Conservation (phyloP, 1,140 invertebrate genomes). For the Apocrypta bakeri region DNA sequence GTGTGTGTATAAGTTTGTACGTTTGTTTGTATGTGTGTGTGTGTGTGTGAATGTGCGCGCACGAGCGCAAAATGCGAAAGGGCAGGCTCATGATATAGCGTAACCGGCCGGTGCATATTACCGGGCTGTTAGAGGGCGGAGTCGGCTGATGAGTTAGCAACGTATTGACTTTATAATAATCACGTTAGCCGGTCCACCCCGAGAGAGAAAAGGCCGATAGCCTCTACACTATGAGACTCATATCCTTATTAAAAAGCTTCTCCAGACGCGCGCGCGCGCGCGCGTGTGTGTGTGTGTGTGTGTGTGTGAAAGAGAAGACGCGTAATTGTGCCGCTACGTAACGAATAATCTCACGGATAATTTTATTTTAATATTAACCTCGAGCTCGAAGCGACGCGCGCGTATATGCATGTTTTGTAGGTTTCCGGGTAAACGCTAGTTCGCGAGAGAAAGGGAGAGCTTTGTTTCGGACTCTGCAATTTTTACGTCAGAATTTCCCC, state of each 20-base stretch:
- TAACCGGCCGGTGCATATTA: constrained; percentile 69
- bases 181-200: constrained; percentile 62
- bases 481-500: not conserved
- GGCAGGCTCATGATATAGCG: constrained; percentile 46
- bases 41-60: too few species aligned
- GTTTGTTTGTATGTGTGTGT: too few species aligned
- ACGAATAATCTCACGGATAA: constrained; percentile 39
- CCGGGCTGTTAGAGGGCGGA: constrained; percentile 71
- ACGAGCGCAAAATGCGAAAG: constrained; percentile 32
- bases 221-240: not conserved
- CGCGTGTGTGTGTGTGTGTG: too few species aligned
- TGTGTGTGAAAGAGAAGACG: too few species aligned
- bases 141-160: constrained; percentile 71
- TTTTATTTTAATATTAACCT: constrained; percentile 46
- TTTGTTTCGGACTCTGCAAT: constrained; percentile 19
- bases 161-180: constrained; percentile 73
- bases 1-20: too few species aligned
- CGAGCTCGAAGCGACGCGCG: not conserved
- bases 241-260: constrained; percentile 45
- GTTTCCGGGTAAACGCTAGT: constrained; percentile 20
- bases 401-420: constrained; percentile 22
- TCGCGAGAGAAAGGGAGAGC: too few species aligned
- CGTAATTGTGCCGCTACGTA: constrained; percentile 38
- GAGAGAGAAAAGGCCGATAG: constrained; percentile 30
- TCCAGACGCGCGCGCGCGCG: not conserved